Conservation (phyloP, 2,113 vertebrate species). For the Brienomyrus longianalis region DNA sequence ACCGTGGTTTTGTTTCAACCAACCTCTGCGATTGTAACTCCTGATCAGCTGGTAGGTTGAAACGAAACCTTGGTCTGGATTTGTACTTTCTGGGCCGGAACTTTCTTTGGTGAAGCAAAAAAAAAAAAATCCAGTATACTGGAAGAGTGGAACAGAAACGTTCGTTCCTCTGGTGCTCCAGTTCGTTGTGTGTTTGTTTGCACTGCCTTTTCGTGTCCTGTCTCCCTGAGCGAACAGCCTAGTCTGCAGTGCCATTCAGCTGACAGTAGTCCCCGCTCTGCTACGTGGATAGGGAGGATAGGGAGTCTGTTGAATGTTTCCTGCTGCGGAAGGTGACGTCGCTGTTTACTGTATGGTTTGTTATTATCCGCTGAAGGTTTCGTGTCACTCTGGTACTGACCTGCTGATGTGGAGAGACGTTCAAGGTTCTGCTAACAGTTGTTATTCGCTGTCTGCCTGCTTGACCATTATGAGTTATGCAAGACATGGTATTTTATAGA, state of each 20-base stretch:
- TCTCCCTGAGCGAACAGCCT: background rate
- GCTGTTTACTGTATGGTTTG: background rate
- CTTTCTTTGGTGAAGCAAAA: background rate
- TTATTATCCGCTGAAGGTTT: background rate
- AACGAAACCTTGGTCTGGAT: no score
- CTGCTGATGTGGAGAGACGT: background rate
- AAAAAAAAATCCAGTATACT: background rate
- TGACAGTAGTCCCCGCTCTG: background rate
- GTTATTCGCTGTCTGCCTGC: background rate
- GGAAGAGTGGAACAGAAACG: background rate
- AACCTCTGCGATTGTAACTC: no score
- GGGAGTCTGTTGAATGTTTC: background rate
- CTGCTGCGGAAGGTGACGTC: background rate
- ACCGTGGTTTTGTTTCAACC: no score
- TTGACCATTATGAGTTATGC: background rate
- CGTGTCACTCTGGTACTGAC: background rate
- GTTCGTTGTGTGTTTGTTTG: background rate
- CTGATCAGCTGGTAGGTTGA: no score
- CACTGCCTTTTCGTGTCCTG: background rate
- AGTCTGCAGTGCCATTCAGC: background rate
- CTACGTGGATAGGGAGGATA: background rate
- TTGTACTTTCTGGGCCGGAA: no score
- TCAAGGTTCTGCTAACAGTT: background rate
- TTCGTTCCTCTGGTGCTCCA: background rate
- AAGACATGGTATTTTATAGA: background rate